A percentile compares a stretch with the other conserved stretches of the same genome.
Evolutionary conservation across 2,797 vertebrate species (phyloP).

Genomic region (Falco rusticolus): DNA sequence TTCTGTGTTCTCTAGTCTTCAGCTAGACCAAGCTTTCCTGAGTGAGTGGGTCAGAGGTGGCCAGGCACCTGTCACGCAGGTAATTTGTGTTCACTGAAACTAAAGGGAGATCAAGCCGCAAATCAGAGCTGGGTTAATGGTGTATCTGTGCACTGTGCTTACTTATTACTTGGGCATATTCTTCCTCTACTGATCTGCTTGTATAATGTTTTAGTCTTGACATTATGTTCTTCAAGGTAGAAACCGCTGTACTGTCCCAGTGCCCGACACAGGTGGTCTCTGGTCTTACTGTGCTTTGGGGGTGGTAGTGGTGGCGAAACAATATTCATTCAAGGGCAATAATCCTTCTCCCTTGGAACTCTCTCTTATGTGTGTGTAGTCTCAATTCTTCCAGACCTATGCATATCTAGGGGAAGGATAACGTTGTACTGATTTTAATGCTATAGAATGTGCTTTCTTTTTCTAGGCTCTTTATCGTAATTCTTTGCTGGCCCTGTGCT

Average conservation of each 20-base stretch:
- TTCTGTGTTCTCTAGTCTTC: not conserved
- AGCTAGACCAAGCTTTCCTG: not conserved
- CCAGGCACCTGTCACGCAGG: not conserved
- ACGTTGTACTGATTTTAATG: not conserved
- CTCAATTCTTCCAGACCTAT: not conserved
- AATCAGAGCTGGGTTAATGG: not conserved
- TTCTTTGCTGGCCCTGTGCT: not conserved
- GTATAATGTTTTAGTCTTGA: not conserved
- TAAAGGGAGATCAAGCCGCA: not conserved
- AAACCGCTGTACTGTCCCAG: not conserved
- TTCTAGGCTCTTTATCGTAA: not conserved
- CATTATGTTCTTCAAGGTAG: not conserved
- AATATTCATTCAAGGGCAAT: not conserved
- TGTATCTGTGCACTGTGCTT: not conserved
- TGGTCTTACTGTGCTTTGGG: not conserved
- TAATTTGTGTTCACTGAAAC: not conserved
- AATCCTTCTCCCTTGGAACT: not conserved
- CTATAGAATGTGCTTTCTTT: not conserved
- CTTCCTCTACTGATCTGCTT: not conserved
- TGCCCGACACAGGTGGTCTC: not conserved
- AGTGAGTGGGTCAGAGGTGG: not conserved
- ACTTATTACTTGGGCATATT: not conserved
- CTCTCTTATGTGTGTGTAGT: fast-evolving
- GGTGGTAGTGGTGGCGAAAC: not conserved
- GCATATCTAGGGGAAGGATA: not conserved